Conservation (phyloP, 2,113 vertebrate genomes). For the Ramphastos sulfuratus region DNA sequence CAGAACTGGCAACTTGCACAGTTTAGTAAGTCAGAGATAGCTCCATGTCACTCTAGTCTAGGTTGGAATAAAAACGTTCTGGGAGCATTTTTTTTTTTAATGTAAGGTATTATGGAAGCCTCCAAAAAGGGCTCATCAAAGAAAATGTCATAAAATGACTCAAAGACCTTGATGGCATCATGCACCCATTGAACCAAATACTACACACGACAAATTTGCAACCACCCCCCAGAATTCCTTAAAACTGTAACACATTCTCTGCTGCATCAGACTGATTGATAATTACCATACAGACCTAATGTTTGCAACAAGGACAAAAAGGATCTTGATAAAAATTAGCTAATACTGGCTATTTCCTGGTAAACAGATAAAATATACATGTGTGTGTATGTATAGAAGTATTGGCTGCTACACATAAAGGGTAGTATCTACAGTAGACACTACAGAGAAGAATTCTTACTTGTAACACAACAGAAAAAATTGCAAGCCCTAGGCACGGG, state of each 20-base stretch:
- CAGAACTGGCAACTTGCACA: background rate
- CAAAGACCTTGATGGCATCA: background rate
- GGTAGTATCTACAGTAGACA: too few species aligned
- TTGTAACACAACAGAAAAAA: background rate
- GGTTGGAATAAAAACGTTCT: background rate
- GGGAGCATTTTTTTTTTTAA: background rate
- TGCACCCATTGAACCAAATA: background rate
- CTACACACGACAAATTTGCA: background rate
- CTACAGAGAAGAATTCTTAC: rapidly evolving
- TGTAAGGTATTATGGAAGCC: background rate
- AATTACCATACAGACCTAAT: background rate
- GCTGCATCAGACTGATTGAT: background rate
- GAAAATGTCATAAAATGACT: background rate
- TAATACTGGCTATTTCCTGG: background rate
- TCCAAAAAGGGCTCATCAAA: background rate
- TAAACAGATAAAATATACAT: background rate
- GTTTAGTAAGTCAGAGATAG: background rate
- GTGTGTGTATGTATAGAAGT: background rate
- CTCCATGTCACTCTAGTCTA: background rate
- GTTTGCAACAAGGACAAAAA: background rate
- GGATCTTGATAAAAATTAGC: background rate
- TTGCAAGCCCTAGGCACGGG: background rate
- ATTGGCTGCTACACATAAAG: background rate
- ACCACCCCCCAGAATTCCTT: background rate
- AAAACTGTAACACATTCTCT: background rate